Base-by-base conservation (phyloP, 2,113 vertebrate genomes). In the Acanthochromis polyacanthus region DNA sequence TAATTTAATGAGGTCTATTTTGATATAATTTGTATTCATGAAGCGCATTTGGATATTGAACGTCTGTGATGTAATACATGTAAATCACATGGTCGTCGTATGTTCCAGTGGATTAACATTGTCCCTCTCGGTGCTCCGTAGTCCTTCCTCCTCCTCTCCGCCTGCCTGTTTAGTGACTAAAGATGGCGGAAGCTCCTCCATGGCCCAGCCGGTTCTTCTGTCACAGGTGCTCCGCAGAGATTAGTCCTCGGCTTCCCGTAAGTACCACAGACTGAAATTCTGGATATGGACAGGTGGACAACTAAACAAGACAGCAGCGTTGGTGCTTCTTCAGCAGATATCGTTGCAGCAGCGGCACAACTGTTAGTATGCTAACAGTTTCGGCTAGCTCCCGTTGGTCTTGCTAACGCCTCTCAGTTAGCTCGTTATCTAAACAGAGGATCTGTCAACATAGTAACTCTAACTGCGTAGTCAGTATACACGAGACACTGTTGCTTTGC, bases 101-200 rank as follows among this genome's bases (percentile, higher is more conserved):
- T 40, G 59, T 82, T 87, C 65, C n/a, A 15, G 59, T 8, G 51
- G 1, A n/a, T 45, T 9, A 70, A 75, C 73, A 60, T 55, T 92
- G 94, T 85, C 92, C 91, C 57, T 52, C 56, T 6, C 58, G 84
- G 57, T 4, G 67, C 57, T 65, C 94, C 94, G 89, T 93, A 92
- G 69, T 56, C 11, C n/a, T 36, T 80, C 78, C 84, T 66, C 84
- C 62, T 76, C 77, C 78, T 52, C 32, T 36, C 30, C 8, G 32
- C 32, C 32, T 73, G 68, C 63, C 72, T 85, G 85, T 89, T 75
- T 76, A 76, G 83, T 78, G 75, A 73, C 73, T 87, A 92, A 96
- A 96, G 91, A 97, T 97, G 97, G 97, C 96, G 58, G 97, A 97
- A 94, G 97, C 96, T 88, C 95, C 96, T 84, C 95, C 94, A 88